A percentile compares a stretch with the other conserved stretches of the same genome.
Conservation (phyloP, 2,797 vertebrate species). For the Holocentrus rufus region DNA sequence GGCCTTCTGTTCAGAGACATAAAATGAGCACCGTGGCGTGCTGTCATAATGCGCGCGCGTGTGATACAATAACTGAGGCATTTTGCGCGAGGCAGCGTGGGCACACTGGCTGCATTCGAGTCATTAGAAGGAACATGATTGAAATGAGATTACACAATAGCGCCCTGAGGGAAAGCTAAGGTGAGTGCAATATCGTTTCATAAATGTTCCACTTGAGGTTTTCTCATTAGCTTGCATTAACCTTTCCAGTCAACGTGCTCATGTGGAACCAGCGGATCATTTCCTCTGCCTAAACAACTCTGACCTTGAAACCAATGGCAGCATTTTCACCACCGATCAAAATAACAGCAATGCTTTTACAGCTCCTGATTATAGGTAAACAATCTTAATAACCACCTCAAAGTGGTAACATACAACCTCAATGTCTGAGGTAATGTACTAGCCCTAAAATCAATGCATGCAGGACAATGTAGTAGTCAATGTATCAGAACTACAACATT, state of each 20-base stretch:
- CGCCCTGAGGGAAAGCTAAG: slow-evolving; percentile 58
- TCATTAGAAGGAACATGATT: slow-evolving; percentile 70
- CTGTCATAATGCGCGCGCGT: slow-evolving; percentile 19
- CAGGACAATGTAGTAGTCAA: background rate
- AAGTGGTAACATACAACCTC: no score
- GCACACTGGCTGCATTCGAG: slow-evolving; percentile 19
- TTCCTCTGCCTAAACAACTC: slow-evolving; percentile 45
- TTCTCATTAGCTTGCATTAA: slow-evolving; percentile 75
- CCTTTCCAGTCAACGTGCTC: slow-evolving; percentile 55
- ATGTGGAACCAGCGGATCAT: slow-evolving; percentile 46
- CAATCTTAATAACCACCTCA: no score
- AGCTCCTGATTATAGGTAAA: background rate
- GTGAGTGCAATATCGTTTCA: slow-evolving; percentile 68
- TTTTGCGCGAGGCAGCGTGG: slow-evolving; percentile 32
- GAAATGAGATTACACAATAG: slow-evolving; percentile 63
- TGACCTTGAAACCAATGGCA: slow-evolving; percentile 38
- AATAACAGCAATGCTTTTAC: background rate
- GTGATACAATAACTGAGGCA: slow-evolving; percentile 23
- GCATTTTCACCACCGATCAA: background rate
- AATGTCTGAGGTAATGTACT: no score
- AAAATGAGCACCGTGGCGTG: slow-evolving; percentile 8
- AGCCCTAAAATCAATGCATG: background rate
- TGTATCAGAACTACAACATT: background rate
- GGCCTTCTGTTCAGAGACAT: background rate
- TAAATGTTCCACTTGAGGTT: slow-evolving; percentile 75